Percentiles rank a stretch among this genome's conserved stretches.
Conservation (phyloP, 2,113 vertebrate genomes). For the Maccullochella peelii region DNA sequence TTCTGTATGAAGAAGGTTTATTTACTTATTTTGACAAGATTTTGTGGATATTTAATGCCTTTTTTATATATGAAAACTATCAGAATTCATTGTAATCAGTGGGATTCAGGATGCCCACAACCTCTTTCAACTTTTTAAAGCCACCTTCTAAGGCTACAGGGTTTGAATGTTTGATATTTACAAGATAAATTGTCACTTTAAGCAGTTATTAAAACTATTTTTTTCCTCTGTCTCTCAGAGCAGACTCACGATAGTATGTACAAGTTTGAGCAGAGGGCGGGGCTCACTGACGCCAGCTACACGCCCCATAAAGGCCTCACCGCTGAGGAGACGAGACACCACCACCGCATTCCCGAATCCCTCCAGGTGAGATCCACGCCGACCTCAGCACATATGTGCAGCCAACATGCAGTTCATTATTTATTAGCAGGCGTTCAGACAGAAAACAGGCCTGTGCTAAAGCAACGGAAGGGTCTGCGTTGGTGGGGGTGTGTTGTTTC, state of each 20-base stretch:
- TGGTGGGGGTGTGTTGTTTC: too few species aligned
- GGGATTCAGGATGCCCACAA: neutral
- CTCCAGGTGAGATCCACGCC: conserved; percentile 86
- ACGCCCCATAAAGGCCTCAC: conserved; percentile 96
- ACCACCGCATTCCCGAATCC: conserved; percentile 90
- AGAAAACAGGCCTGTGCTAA: neutral
- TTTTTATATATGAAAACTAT: too few species aligned
- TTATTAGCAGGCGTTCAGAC: neutral
- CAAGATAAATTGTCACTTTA: neutral
- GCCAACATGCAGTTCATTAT: neutral
- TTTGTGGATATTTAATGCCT: too few species aligned
- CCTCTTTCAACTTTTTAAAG: neutral
- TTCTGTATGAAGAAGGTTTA: too few species aligned
- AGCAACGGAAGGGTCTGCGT: neutral
- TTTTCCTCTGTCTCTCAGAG: conserved; percentile 78
- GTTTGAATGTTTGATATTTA: neutral
- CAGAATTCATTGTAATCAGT: too few species aligned
- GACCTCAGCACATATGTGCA: neutral
- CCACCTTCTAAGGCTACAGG: neutral
- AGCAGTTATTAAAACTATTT: neutral
- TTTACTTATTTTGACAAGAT: too few species aligned
- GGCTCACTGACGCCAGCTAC: conserved; percentile 92
- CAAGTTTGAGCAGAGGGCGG: conserved; percentile 93
- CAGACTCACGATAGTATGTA: conserved; percentile 96
- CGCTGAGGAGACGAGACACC: conserved; percentile 93